Evolutionary conservation across 2,797 vertebrate genomes (phyloP), one percentile per base, ranked within the genome.

Genomic region (Epinephelus malabaricus): DNA sequence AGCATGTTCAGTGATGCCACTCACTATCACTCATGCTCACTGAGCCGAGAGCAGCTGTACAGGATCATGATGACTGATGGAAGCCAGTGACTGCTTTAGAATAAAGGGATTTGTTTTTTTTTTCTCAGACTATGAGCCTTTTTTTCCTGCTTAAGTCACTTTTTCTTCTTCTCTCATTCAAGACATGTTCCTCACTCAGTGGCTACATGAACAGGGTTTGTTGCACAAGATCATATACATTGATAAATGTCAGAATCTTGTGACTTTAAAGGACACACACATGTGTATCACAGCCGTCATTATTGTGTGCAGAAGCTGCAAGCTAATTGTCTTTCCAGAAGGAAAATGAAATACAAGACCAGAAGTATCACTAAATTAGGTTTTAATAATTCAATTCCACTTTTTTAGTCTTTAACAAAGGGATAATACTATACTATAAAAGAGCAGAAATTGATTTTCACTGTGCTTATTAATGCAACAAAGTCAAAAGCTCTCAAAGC

Each of bases 401-500:
- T 73, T 27, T 54, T 78, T 84, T 62, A 67, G 79, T 88, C 81
- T 53, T 84, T 83, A 76, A 75, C 78, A 51, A 70, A 58, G 67
- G 51, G 30, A 82, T 90, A 61, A 77, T 80, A 27, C 50, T 40
- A 17, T 38, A 45, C 73, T 76, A 53, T 80, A 45, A 73, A 83
- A 76, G 51, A 83, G 68, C 50, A 54, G 40, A 72, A 79, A 87
- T 80, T 81, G 85, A 87, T 89, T 90, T 89, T 71, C 58, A 38
- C 12, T 68, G 46, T 40, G 55, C 78, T 73, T 86, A 89, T 90
- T 89, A 88, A 88, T 89, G 90, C 85, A 86, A 51, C 83, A 65
- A 72, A 88, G 83, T 90, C 78, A 86, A 86, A 92, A 86, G 82
- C 88, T 91, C 87, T 93, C 87, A 88, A 82, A 79, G 88, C 84